Evolutionary conservation across 2,113 vertebrate genomes (phyloP), one percentile per base, ranked within the genome.

Genomic region (Notechis scutatus): DNA sequence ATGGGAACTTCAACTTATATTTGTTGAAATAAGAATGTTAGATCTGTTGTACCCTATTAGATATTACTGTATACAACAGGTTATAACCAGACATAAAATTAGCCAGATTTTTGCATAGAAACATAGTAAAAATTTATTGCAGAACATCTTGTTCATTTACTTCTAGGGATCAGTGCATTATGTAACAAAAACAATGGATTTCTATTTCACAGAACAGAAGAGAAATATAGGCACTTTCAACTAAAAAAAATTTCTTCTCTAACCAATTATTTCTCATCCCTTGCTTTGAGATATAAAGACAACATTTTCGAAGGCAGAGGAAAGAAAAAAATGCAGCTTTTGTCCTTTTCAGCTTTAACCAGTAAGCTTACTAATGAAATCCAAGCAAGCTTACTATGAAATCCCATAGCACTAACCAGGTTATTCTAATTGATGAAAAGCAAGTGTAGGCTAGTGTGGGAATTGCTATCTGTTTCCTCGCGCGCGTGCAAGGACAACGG

Each of bases 111-210:
- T 61, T 26, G 11, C 18, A 29, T 6, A 42, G 26, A 69, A 34
- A 57, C 57, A 11, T 57, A 50, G 39, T 21, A 85, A 57, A 89
- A 93, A 39, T 89, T 0, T 8, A 20, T 39, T 39, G 15, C 69
- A 81, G 6, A 39, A 39, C 7, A 39, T 9, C n/a, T 94, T 93
- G 93, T 92, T 91, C 59, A 86, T 34, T 74, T n/a, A 61, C 93
- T 94, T 39, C 85, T 20, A 39, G 4, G 42, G 23, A 34, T 74
- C 8, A 52, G 14, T n/a, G 26, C 56, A 3, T 8, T 15, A 1
- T 61, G 7, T 91, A 93, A 93, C 69, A 93, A 94, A 96, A 95
- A 92, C 2, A 0, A 50, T 93, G 91, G 57, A 69, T 26, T 92
- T 81, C 10, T 29, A 9, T 92, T 94, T 94, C 92, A 55, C 52